Conservation (phyloP, 2,888 invertebrate genomes). For the Melinaea menophilus region DNA sequence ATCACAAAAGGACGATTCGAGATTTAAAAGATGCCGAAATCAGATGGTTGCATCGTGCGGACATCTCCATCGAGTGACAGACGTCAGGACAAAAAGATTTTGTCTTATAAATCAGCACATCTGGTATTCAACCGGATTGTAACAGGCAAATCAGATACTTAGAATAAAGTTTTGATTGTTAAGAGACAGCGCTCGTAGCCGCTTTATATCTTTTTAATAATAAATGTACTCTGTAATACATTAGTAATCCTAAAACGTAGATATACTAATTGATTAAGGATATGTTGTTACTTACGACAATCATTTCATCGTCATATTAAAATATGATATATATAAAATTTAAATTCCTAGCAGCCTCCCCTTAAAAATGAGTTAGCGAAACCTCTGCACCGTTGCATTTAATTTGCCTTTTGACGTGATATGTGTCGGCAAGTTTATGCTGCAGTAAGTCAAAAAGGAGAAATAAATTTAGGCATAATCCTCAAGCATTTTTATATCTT, state of each 20-base stretch:
- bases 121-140: slow-evolving; percentile 36
- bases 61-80: slow-evolving; percentile 65
- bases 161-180: slow-evolving; percentile 45
- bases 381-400: slow-evolving; percentile 30
- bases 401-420: slow-evolving; percentile 33
- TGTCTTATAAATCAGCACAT: slow-evolving; percentile 69
- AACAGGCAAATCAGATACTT: slow-evolving; percentile 53
- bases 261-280: no score
- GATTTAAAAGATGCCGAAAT: slow-evolving; percentile 70
- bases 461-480: not conserved
- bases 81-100: slow-evolving; percentile 58
- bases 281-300: not conserved
- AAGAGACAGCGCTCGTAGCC: slow-evolving; percentile 17
- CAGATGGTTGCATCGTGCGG: slow-evolving; percentile 54
- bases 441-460: slow-evolving; percentile 10
- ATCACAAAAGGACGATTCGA: slow-evolving; percentile 37
- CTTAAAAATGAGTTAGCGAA: slow-evolving; percentile 32
- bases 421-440: slow-evolving; percentile 30
- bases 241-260: no score
- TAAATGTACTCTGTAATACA: no score
- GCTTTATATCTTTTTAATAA: no score
- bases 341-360: slow-evolving; percentile 24
- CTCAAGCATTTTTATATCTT: slow-evolving; percentile 15
- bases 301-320: not conserved
- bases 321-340: slow-evolving; percentile 14